Evolutionary conservation across 2,888 invertebrate species (phyloP).

Genomic region (Selenia dentaria): DNA sequence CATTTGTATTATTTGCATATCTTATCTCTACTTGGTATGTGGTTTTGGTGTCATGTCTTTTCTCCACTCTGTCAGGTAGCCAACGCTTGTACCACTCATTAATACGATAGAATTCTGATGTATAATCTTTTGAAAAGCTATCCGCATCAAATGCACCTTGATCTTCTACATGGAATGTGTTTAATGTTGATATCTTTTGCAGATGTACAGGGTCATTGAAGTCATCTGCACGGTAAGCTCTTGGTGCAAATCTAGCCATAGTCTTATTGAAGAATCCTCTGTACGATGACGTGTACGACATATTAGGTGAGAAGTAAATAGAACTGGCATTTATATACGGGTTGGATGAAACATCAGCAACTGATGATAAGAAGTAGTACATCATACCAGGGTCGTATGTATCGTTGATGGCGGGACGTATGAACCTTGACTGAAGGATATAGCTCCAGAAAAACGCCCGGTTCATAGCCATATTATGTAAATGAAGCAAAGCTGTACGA

Average conservation of each 20-base stretch:
- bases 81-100: constrained; percentile 97
- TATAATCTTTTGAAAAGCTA: constrained; percentile 94
- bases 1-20: constrained; percentile 97
- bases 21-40: constrained; percentile 97
- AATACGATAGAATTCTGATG: constrained; percentile 94
- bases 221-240: constrained; percentile 95
- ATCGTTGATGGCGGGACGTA: constrained; percentile 95
- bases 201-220: constrained; percentile 97
- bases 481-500: constrained; percentile 95
- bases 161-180: constrained; percentile 94
- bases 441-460: constrained; percentile 98
- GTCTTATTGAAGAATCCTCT: constrained; percentile 98
- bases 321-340: constrained; percentile 96
- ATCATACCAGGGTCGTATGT: constrained; percentile 99
- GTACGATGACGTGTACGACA: constrained; percentile 97
- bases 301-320: constrained; percentile 96
- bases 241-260: constrained; percentile 96
- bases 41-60: constrained; percentile 95
- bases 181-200: constrained; percentile 96
- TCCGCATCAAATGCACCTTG: constrained; percentile 93
- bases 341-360: constrained; percentile 97
- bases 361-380: constrained; percentile 97
- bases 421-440: constrained; percentile 95
- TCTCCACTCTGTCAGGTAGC: constrained; percentile 94
- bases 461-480: constrained; percentile 98